phyloP scores from a whole-genome alignment of 1,140 invertebrate genomes.

The Achatina immaculata region DNA sequence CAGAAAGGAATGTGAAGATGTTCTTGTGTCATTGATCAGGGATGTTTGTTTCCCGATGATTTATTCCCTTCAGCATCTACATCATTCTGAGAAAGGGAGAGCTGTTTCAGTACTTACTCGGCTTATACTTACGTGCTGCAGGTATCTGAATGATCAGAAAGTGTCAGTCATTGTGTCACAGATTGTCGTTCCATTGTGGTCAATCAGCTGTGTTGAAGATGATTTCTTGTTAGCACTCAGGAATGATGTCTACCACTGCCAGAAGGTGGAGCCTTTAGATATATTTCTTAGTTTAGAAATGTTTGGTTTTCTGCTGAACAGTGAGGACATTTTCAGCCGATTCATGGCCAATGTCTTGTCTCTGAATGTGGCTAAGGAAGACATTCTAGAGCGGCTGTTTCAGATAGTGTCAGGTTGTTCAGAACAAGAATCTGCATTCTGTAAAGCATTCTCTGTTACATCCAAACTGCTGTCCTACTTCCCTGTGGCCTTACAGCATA shows the following conservation, averaged over 20 bases:
- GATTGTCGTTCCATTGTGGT: slow-evolving; percentile 6
- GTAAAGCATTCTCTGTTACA: slow-evolving; percentile 20
- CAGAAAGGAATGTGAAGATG: not conserved
- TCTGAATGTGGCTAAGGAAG: not conserved
- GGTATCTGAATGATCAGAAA: not conserved
- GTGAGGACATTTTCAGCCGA: not conserved
- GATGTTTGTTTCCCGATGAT: slow-evolving; percentile 36
- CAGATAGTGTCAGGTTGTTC: not conserved
- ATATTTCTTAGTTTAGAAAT: slow-evolving; percentile 12
- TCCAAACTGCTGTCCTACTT: slow-evolving; percentile 17
- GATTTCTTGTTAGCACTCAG: not conserved
- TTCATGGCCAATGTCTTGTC: not conserved
- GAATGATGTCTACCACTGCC: not conserved
- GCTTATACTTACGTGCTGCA: not conserved
- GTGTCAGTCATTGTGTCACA: slow-evolving; percentile 2
- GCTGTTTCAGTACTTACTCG: not conserved
- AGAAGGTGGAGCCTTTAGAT: slow-evolving; percentile 14
- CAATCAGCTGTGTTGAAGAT: not conserved
- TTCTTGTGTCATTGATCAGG: slow-evolving; percentile 3
- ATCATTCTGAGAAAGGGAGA: slow-evolving; percentile 6
- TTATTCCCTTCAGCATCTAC: slow-evolving; percentile 26
- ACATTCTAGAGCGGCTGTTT: not conserved
- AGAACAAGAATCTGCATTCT: not conserved
- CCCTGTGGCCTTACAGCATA: not conserved
- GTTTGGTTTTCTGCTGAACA: not conserved